Base-by-base conservation (phyloP, 2,888 invertebrate genomes). In the Seira sanloemensis region DNA sequence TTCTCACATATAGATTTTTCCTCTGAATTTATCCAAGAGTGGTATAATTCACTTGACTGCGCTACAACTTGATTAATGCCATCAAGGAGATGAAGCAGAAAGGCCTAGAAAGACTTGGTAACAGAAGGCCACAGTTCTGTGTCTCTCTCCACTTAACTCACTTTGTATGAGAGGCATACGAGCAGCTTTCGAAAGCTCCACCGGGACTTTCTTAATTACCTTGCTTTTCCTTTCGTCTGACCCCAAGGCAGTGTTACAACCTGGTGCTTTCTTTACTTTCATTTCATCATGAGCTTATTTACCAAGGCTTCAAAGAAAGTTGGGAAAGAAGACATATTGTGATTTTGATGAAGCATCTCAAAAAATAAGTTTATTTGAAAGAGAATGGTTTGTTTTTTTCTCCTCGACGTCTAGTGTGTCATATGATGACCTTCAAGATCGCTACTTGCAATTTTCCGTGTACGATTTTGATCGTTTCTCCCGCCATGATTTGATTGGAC, bases 401-500 rank as follows among this genome's bases (percentile, higher is more conserved):
- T 25, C 26, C 24, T 46, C 19, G 77, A 77, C 84, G 91, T 91
- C 23, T 91, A 95, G 95, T 89, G 95, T 96, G 0, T 93, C 94
- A 0, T 95, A 95, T 90, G 95, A 95, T 77, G 95, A 96, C 87
- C 92, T 97, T 5, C 92, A 94, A 0, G 94, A 95, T 86, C 93
- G 96, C 73, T 95, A 95, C 90, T 92, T 97, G 0, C 96, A 96
- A 92, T 96, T 97, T 91, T 96, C 96, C 2, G 95, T 97, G 5
- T 97, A 96, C 91, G 96, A 97, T 91, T 97, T 97, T 91, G 97
- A 97, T 91, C 94, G 97, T 73, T 97, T 97, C 92, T 96, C 96
- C 26, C 93, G 96, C 0, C 96, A 97, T 90, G 96, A 96, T 91
- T 93, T 97, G 85, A 96, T 97, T 88, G 96, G 97, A 0, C 95